Conservation (phyloP, 2,888 invertebrate genomes). For the Heliconius cydno region DNA sequence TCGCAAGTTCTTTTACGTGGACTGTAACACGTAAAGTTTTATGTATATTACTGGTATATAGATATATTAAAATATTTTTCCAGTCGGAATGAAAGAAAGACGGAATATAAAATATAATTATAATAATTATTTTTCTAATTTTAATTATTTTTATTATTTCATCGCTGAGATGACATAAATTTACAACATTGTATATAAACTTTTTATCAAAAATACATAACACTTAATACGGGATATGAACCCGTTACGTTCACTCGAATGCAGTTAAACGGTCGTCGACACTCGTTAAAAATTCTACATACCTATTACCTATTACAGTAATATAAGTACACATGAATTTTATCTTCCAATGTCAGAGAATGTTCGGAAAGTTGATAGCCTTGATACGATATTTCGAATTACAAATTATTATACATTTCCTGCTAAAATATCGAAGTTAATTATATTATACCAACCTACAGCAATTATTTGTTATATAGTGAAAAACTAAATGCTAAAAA, state of each 20-base stretch:
- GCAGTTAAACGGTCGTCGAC: background rate
- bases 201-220: background rate
- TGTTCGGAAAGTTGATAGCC: constrained; percentile 45
- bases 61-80: too few species aligned
- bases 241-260: background rate
- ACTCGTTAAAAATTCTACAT: background rate
- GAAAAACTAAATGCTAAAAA: constrained; percentile 18
- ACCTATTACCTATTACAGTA: background rate
- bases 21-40: too few species aligned
- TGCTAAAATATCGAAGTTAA: constrained; percentile 26
- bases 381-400: constrained; percentile 43
- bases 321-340: constrained; percentile 3
- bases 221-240: background rate
- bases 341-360: constrained; percentile 44
- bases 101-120: background rate
- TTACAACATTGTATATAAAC: background rate
- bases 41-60: too few species aligned
- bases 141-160: background rate
- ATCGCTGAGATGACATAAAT: background rate
- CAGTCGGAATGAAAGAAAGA: background rate
- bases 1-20: too few species aligned
- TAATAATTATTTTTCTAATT: background rate
- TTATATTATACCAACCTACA: background rate
- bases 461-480: constrained; percentile 10
- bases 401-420: constrained; percentile 43